Evolutionary conservation across 2,888 invertebrate species (phyloP).

Genomic region (Orthosia gracilis): DNA sequence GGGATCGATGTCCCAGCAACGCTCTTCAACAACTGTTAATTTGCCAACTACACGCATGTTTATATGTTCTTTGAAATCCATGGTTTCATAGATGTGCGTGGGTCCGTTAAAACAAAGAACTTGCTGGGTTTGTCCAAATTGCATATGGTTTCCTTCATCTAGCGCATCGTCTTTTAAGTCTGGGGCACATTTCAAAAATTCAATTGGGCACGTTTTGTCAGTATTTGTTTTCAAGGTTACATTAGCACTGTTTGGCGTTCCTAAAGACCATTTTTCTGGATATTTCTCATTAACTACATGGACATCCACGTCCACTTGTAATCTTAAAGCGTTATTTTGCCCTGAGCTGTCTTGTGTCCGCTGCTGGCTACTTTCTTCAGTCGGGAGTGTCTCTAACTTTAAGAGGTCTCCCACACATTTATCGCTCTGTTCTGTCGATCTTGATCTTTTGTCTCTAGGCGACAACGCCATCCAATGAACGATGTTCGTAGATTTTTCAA

Average conservation of each 20-base stretch:
- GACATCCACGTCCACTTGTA: slow-evolving; percentile 69
- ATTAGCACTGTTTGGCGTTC: slow-evolving; percentile 37
- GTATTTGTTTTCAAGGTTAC: slow-evolving; percentile 14
- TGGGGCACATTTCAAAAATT: slow-evolving; percentile 24
- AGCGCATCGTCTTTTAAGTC: slow-evolving; percentile 11
- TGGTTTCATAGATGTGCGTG: slow-evolving; percentile 6
- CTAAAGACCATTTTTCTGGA: slow-evolving; percentile 55
- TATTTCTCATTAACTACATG: slow-evolving; percentile 59
- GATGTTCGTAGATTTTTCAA: slow-evolving; percentile 68
- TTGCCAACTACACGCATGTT: slow-evolving; percentile 6
- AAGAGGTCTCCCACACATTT: slow-evolving; percentile 52
- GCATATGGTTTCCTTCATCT: slow-evolving; percentile 57
- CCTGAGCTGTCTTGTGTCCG: slow-evolving; percentile 9
- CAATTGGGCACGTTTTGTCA: slow-evolving; percentile 23
- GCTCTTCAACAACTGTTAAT: slow-evolving; percentile 57
- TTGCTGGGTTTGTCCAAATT: slow-evolving; percentile 49
- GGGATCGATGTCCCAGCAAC: slow-evolving; percentile 69
- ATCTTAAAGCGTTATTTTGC: slow-evolving; percentile 38
- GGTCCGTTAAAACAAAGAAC: slow-evolving; percentile 33
- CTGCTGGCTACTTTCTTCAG: slow-evolving; percentile 20
- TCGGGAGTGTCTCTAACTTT: slow-evolving; percentile 36
- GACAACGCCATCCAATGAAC: slow-evolving; percentile 80
- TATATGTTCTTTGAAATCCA: neutral
- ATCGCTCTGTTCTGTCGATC: slow-evolving; percentile 60
- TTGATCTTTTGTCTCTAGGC: slow-evolving; percentile 77